Evolutionary conservation across 2,888 invertebrate genomes (phyloP).

Genomic region (Conchocele bisecta): DNA sequence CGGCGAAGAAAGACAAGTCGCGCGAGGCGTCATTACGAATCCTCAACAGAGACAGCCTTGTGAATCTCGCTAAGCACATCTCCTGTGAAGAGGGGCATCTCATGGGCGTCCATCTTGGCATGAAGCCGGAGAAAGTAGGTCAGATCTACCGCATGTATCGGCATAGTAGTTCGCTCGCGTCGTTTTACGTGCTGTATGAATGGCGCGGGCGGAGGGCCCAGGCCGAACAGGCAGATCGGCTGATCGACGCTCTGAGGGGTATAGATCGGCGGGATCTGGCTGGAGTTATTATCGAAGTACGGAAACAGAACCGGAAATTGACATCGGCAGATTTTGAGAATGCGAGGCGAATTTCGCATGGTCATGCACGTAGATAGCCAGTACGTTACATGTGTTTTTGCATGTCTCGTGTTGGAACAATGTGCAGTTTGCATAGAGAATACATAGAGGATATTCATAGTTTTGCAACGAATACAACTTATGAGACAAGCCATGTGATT

Average conservation of each 20-base stretch:
- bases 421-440: too few relatives aligned
- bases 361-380: too few relatives aligned
- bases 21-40: slow-evolving; percentile 52
- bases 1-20: not conserved
- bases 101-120: slow-evolving; percentile 44
- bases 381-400: too few relatives aligned
- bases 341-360: too few relatives aligned
- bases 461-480: too few relatives aligned
- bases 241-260: slow-evolving; percentile 39
- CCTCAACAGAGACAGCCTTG: slow-evolving; percentile 54
- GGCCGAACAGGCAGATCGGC: slow-evolving; percentile 46
- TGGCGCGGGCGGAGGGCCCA: slow-evolving; percentile 54
- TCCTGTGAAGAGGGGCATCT: slow-evolving; percentile 48
- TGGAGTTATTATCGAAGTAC: slow-evolving; percentile 32
- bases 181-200: slow-evolving; percentile 55
- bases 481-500: too few relatives aligned
- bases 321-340: slow-evolving; percentile 38
- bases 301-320: slow-evolving; percentile 42
- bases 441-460: too few relatives aligned
- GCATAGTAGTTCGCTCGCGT: slow-evolving; percentile 47
- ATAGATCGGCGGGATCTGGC: slow-evolving; percentile 46
- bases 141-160: slow-evolving; percentile 55
- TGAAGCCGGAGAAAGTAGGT: slow-evolving; percentile 51
- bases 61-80: slow-evolving; percentile 51
- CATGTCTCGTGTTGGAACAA: too few relatives aligned